Conservation (phyloP, 2,888 invertebrate species). For the Drosophila putrida region DNA sequence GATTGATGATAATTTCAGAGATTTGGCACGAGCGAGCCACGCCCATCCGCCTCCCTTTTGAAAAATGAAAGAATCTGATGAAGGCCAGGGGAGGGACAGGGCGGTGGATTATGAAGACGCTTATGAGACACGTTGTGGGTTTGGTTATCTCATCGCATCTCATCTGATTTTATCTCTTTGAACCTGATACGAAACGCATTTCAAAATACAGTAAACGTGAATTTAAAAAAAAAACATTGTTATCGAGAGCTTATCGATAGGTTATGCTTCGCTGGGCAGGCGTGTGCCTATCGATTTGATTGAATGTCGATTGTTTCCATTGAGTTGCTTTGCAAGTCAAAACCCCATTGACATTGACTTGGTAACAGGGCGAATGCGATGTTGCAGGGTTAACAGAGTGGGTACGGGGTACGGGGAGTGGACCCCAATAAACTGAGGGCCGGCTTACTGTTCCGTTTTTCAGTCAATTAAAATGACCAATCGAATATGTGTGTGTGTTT, state of each 20-base stretch:
- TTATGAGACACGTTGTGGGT: slow-evolving; percentile 25
- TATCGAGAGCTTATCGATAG: slow-evolving; percentile 43
- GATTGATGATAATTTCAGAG: slow-evolving; percentile 61
- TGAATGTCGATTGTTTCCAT: slow-evolving; percentile 28
- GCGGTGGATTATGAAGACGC: neutral
- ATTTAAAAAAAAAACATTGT: neutral
- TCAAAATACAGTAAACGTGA: slow-evolving; percentile 13
- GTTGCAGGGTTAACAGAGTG: neutral
- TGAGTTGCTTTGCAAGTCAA: slow-evolving; percentile 49
- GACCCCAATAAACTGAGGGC: neutral
- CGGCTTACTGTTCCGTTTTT: slow-evolving; percentile 23
- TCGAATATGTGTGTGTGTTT: neutral
- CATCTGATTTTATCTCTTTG: slow-evolving; percentile 1
- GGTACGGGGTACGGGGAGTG: neutral
- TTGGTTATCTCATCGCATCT: slow-evolving; percentile 43
- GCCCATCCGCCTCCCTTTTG: neutral
- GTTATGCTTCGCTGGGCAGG: slow-evolving; percentile 23
- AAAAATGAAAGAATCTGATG: neutral
- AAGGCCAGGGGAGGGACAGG: neutral
- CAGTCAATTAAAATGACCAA: slow-evolving; percentile 8
- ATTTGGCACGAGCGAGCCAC: slow-evolving; percentile 63
- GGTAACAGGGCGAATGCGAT: neutral
- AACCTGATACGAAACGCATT: slow-evolving; percentile 2
- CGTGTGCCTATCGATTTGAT: slow-evolving; percentile 37
- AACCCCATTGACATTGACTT: slow-evolving; percentile 52